Evolutionary conservation across 2,797 vertebrate species (phyloP).

Genomic region (Dendrocincla tyrannina): DNA sequence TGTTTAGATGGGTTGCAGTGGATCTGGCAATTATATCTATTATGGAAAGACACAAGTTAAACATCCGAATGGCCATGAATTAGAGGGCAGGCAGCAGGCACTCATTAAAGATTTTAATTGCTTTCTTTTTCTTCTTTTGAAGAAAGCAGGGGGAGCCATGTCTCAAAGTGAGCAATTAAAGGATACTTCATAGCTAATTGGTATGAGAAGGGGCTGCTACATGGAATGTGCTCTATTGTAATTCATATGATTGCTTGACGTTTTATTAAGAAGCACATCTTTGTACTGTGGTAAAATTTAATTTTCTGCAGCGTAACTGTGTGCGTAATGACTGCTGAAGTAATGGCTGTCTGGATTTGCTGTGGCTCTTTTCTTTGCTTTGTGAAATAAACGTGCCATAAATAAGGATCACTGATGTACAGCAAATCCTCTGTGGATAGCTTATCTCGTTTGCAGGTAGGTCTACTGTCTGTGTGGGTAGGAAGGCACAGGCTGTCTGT

Average conservation of each 20-base stretch:
- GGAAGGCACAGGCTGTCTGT: background rate
- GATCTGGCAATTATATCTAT: constrained; percentile 59
- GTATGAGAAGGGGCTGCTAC: background rate
- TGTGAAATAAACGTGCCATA: background rate
- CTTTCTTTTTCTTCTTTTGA: constrained; percentile 39
- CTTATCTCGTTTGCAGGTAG: background rate
- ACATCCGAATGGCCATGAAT: background rate
- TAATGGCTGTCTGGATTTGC: constrained; percentile 35
- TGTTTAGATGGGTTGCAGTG: constrained; percentile 41
- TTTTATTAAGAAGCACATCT: constrained; percentile 46
- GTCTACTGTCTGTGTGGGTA: background rate
- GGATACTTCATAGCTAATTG: constrained; percentile 51
- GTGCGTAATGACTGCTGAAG: background rate
- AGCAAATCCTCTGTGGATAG: background rate
- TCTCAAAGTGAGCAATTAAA: constrained; percentile 55
- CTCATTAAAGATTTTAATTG: constrained; percentile 63
- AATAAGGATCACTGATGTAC: background rate
- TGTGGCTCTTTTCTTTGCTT: background rate
- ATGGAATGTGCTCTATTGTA: constrained; percentile 10
- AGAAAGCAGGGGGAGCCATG: background rate
- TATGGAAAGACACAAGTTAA: constrained; percentile 33
- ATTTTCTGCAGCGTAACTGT: constrained; percentile 5
- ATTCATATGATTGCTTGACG: background rate
- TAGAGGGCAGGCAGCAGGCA: constrained; percentile 14
- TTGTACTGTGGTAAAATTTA: constrained; percentile 21